Conservation (phyloP, 2,888 invertebrate genomes). For the Ophion costatus region DNA sequence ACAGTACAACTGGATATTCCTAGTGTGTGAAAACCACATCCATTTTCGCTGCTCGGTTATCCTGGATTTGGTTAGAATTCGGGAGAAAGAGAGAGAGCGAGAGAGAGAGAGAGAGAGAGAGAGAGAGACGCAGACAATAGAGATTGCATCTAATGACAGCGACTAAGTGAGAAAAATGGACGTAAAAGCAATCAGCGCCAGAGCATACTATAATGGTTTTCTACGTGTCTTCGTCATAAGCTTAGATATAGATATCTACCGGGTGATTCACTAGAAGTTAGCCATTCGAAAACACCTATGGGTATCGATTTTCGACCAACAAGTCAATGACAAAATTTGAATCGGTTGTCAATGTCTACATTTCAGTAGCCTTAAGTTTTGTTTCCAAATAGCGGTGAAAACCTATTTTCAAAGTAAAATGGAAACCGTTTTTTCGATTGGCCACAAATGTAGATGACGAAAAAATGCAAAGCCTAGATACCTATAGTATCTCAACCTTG, state of each 20-base stretch:
- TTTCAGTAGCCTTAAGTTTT: too few relatives aligned
- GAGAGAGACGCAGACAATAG: background rate
- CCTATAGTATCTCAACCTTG: too few relatives aligned
- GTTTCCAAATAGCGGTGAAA: too few relatives aligned
- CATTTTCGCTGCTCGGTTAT: slow-evolving; percentile 11
- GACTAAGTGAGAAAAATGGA: background rate
- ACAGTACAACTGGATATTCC: background rate
- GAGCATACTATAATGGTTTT: slow-evolving; percentile 1
- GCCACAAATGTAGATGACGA: too few relatives aligned
- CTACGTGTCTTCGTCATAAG: background rate
- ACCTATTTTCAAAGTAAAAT: too few relatives aligned
- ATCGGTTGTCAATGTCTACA: too few relatives aligned
- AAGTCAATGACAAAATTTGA: too few relatives aligned
- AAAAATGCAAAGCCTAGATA: too few relatives aligned
- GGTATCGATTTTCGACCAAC: too few relatives aligned
- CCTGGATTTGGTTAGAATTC: background rate
- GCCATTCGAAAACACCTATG: too few relatives aligned
- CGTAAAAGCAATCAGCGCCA: background rate
- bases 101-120: background rate
- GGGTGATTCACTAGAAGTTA: too few relatives aligned
- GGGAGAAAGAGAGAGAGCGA: background rate
- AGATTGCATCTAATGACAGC: background rate
- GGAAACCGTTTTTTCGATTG: too few relatives aligned
- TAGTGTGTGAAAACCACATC: slow-evolving; percentile 20
- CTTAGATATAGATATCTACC: background rate